Evolutionary conservation across 2,797 vertebrate species (phyloP).

Genomic region (Garrulus glandarius): DNA sequence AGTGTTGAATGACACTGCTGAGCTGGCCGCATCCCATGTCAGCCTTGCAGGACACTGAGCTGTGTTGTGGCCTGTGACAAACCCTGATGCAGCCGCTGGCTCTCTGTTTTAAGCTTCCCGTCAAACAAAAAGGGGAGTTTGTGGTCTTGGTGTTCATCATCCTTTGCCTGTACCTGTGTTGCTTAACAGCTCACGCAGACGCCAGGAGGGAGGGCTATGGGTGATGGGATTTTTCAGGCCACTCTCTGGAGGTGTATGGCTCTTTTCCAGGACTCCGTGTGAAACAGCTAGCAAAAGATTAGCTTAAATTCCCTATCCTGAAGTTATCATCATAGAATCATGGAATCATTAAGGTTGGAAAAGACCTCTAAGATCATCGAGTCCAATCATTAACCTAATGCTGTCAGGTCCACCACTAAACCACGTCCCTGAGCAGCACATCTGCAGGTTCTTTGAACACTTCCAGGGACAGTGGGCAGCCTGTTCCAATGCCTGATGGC

Average conservation of each 20-base stretch:
- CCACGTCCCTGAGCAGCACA: neutral
- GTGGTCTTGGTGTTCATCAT: neutral
- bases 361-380: fast-evolving
- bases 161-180: fast-evolving
- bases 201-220: neutral
- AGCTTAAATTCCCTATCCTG: neutral
- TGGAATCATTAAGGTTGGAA: neutral
- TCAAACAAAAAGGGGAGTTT: neutral
- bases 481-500: neutral
- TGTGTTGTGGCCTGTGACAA: fast-evolving
- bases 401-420: neutral
- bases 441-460: neutral
- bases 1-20: neutral
- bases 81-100: neutral
- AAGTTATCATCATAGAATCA: neutral
- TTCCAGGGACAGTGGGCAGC: neutral
- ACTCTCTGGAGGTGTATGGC: neutral
- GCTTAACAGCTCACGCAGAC: fast-evolving
- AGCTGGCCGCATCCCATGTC: fast-evolving
- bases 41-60: neutral
- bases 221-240: neutral
- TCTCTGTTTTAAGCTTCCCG: neutral
- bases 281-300: neutral
- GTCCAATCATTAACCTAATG: neutral
- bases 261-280: neutral